phyloP scores from a whole-genome alignment of 1,140 invertebrate species.

The Drosophila carrolli region DNA sequence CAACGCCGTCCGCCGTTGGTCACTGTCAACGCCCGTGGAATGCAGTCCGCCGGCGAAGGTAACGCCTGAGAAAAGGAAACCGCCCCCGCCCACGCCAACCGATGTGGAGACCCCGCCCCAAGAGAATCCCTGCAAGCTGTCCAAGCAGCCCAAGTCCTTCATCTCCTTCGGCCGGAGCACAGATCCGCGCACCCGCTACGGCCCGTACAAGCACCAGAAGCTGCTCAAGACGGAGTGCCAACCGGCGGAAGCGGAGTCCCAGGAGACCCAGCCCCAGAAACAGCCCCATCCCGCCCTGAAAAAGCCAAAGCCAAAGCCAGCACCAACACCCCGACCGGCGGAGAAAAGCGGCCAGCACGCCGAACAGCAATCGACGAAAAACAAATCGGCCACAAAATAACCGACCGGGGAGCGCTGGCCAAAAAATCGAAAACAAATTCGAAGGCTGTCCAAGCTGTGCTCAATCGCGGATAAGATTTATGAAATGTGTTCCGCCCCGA shows the following conservation, averaged over 20 bases:
- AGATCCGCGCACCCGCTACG: conserved; percentile 1
- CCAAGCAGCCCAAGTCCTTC: conserved; percentile 19
- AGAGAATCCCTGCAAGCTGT: not conserved
- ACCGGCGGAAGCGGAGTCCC: not conserved
- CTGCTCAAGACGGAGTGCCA: conserved; percentile 3
- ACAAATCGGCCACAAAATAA: conserved; percentile 30
- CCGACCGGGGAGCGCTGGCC: conserved; percentile 1
- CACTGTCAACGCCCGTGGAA: too few species aligned
- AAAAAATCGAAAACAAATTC: conserved; percentile 64
- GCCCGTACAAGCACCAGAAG: conserved; percentile 16
- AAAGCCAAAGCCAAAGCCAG: not conserved
- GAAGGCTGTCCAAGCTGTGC: conserved; percentile 55
- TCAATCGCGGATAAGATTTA: conserved; percentile 75
- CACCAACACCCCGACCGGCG: not conserved
- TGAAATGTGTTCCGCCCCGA: conserved; percentile 69
- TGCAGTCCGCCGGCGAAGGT: too few species aligned
- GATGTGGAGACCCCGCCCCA: not conserved
- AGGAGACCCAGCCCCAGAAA: not conserved
- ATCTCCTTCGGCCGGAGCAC: conserved; percentile 24
- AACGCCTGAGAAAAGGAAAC: not conserved
- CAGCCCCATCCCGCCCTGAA: not conserved
- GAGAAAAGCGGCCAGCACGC: conserved; percentile 1
- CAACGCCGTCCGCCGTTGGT: not conserved
- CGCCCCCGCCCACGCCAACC: not conserved
- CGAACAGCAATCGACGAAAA: conserved; percentile 7